These are phyloP conservation scores for Conchocele bisecta DNA, from an alignment of 2,888 invertebrate genomes.

Conservation along the genomic window DNA sequence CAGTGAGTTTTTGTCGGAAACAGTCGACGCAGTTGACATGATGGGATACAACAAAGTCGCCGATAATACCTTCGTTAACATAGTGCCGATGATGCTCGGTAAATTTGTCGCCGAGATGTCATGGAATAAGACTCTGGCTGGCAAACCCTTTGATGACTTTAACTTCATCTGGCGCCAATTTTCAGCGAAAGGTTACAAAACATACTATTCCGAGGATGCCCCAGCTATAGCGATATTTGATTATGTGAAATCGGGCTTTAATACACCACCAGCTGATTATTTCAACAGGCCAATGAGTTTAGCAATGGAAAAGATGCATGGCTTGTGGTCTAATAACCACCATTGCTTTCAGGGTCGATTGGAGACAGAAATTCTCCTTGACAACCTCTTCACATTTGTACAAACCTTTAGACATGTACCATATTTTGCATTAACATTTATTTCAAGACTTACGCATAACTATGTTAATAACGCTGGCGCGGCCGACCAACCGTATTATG, in stretches of 20 bases:
- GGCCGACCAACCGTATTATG: slow-evolving; percentile 87
- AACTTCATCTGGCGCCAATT: slow-evolving; percentile 93
- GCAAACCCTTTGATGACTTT: slow-evolving; percentile 81
- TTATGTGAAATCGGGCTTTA: slow-evolving; percentile 89
- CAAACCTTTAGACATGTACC: slow-evolving; percentile 85
- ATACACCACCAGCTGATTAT: slow-evolving; percentile 91
- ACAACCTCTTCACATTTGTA: slow-evolving; percentile 85
- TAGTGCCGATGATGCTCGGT: slow-evolving; percentile 89
- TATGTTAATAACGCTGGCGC: slow-evolving; percentile 90
- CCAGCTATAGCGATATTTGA: slow-evolving; percentile 91
- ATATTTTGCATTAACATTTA: slow-evolving; percentile 93
- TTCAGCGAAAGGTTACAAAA: slow-evolving; percentile 89
- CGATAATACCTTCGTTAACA: slow-evolving; percentile 93
- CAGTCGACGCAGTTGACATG: slow-evolving; percentile 89
- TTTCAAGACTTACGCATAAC: slow-evolving; percentile 92
- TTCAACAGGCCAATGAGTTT: slow-evolving; percentile 90
- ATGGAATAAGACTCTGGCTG: slow-evolving; percentile 54
- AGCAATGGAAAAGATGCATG: slow-evolving; percentile 83
- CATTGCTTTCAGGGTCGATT: slow-evolving; percentile 88
- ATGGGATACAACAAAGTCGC: slow-evolving; percentile 95
- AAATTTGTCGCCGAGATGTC: slow-evolving; percentile 64
- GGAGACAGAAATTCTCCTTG: slow-evolving; percentile 87
- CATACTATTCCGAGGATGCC: slow-evolving; percentile 93
- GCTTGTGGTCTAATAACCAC: slow-evolving; percentile 71
- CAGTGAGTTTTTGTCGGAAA: slow-evolving; percentile 85